Base-by-base conservation (phyloP, 2,113 vertebrate species). In the Rynchops niger region DNA sequence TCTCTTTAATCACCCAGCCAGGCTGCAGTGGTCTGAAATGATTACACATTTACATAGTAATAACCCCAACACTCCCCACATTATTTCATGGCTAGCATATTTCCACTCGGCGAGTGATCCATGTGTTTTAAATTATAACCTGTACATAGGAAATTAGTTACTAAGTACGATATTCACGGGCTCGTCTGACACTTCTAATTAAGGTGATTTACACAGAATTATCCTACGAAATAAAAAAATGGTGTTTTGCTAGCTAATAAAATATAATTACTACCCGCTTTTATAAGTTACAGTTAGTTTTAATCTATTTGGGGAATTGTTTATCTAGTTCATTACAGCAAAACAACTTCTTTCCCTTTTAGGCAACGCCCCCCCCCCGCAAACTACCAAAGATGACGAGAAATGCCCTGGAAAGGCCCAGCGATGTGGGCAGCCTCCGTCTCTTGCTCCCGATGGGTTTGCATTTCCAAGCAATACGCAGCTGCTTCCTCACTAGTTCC, bases 221-320 rank as follows among this genome's bases (percentile, higher is more conserved):
- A 98, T 98, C 98, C 98, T 98, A 98, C 27, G 98, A 98, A 98
- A 98, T 98, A 98, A 98, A 98, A 98, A 98, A 98, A 97, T 97
- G 97, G 96, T 98, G 98, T 95, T 96, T 98, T 98, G 98, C 98
- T 97, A 87, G 97, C 98, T 98, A 98, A 98, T 98, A 98, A 98
- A 98, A 98, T 98, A 98, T 98, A 98, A 98, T 98, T 98, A 98
- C 98, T 97, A 97, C 97, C 96, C 93, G 63, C 96, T 98, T 98
- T 98, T 98, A 98, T 98, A 98, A 98, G 96, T 98, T 98, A 98
- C 97, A 98, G 98, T 98, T 98, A 98, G 98, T 98, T 98, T 98
- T 98, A 98, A 98, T 98, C 98, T 98, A 98, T 98, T 98, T 98
- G 98, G 98, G 98, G 98, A 98, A 98, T 98, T 98, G 98, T 98